These are phyloP conservation scores for Halocynthia aurantium DNA, from an alignment of 23 tunicate genomes.

Conservation along the genomic window DNA sequence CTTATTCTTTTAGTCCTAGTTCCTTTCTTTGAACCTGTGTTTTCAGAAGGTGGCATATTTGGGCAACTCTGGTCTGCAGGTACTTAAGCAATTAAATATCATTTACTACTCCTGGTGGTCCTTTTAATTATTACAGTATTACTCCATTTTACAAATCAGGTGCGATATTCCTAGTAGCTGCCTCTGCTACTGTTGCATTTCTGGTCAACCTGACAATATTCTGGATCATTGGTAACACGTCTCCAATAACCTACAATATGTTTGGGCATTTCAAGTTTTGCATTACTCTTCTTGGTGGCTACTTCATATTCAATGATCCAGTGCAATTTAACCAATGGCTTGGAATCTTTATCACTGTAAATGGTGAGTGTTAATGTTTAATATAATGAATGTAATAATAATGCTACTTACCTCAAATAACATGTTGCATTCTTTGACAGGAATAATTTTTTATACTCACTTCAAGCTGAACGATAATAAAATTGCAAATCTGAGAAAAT, in stretches of 20 bases:
- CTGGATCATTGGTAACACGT: constrained; percentile 98
- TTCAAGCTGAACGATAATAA: constrained; percentile 42
- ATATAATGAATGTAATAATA: neutral
- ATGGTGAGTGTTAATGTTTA: constrained; percentile 29
- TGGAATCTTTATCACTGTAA: constrained; percentile 66
- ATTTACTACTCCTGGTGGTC: too few species aligned
- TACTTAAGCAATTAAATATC: neutral
- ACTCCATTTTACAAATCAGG: constrained; percentile 19
- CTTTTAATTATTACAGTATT: neutral
- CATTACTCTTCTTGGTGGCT: constrained; percentile 84
- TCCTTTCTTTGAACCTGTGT: constrained; percentile 90
- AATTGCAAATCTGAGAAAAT: neutral
- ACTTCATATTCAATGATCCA: constrained; percentile 72
- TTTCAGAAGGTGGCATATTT: constrained; percentile 56
- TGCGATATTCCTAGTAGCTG: constrained; percentile 40
- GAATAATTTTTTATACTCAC: constrained; percentile 64
- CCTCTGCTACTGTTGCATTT: constrained; percentile 70
- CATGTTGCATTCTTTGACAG: constrained; percentile 22
- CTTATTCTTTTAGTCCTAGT: constrained; percentile 44
- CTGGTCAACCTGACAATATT: constrained; percentile 89
- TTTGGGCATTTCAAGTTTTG: constrained; percentile 98
- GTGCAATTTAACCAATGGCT: constrained; percentile 62
- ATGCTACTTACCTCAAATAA: neutral
- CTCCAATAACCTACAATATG: constrained; percentile 96
- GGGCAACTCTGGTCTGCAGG: constrained; percentile 55